These are phyloP conservation scores for Choreutis nemorana DNA, from an alignment of 2,888 invertebrate genomes.

Conservation along the genomic window DNA sequence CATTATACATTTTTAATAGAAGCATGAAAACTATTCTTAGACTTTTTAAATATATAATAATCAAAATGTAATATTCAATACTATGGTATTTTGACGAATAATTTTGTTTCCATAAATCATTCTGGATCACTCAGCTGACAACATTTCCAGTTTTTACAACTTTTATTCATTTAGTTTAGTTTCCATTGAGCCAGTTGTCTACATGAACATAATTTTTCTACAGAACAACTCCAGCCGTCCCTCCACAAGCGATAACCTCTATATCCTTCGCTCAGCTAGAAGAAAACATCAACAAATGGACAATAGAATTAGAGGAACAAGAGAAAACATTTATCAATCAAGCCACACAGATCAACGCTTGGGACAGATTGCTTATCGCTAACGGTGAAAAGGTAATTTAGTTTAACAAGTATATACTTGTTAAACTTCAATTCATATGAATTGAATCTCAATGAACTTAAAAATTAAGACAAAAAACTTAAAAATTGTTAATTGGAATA, in stretches of 20 bases:
- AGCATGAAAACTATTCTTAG: no score
- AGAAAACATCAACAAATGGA: constrained; percentile 95
- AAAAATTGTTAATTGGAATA: no score
- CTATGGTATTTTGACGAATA: not conserved
- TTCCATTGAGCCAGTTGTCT: no score
- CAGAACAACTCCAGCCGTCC: constrained; percentile 34
- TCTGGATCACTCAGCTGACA: no score
- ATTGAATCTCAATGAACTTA: no score
- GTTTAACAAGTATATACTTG: no score
- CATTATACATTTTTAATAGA: no score
- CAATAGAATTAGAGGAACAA: constrained; percentile 88
- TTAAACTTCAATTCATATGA: no score
- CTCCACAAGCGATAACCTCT: constrained; percentile 49
- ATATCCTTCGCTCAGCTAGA: constrained; percentile 87
- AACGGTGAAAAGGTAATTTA: constrained; percentile 90
- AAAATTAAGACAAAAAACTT: no score
- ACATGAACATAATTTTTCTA: constrained; percentile 5
- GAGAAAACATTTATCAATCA: constrained; percentile 93
- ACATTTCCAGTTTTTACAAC: no score
- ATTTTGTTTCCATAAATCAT: constrained; percentile 1
- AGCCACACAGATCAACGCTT: constrained; percentile 94
- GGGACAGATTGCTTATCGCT: constrained; percentile 89
- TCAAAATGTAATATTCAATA: not conserved
- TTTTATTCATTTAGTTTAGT: no score
- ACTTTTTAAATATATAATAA: no score